Evolutionary conservation across 2,888 invertebrate genomes (phyloP), one percentile per base, ranked within the genome.

Genomic region (Pseudanteris insignis): DNA sequence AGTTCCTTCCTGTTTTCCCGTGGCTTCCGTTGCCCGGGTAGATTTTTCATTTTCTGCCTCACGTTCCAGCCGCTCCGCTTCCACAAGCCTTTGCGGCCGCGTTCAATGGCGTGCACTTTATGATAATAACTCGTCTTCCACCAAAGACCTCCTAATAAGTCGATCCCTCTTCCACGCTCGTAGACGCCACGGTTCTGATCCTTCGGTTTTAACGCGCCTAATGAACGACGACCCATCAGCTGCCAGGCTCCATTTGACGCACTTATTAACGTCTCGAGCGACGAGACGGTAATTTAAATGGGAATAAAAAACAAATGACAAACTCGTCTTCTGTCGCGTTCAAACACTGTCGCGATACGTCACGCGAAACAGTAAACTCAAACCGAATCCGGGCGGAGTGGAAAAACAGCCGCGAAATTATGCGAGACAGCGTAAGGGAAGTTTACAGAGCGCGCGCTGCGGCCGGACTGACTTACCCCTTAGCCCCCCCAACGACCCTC

Each of bases 401-500:
- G 25, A 30, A 46, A 59, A 51, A 46, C 60, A 18, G 48, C 41
- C 47, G 53, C 61, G 33, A 40, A 60, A 48, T 50, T 18, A 51
- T 54, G 55, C 64, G 66, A 51, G 67, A 65, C 54, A 73, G 70
- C 72, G 76, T 73, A 72, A 73, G 71, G 76, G 77, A 74, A 78
- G 76, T 77, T 75, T 73, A 76, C 79, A 70, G 76, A 76, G 75
- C 79, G 79, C 78, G 79, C 78, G 79, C 77, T 74, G 76, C 78
- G 79, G 78, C 79, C 72, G 77, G 78, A 79, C 79, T 79, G 79
- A 78, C 75, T 78, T 76, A 75, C 77, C 77, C 76, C 75, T 74
- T 72, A 71, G 70, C 76, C 71, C 72, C 71, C 72, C 67, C 67
- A 60, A 53, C 66, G 55, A 61, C 46, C 64, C 58, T 63, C 55